Evolutionary conservation across 2,888 invertebrate species (phyloP).

Genomic region (Lapara coniferarum): DNA sequence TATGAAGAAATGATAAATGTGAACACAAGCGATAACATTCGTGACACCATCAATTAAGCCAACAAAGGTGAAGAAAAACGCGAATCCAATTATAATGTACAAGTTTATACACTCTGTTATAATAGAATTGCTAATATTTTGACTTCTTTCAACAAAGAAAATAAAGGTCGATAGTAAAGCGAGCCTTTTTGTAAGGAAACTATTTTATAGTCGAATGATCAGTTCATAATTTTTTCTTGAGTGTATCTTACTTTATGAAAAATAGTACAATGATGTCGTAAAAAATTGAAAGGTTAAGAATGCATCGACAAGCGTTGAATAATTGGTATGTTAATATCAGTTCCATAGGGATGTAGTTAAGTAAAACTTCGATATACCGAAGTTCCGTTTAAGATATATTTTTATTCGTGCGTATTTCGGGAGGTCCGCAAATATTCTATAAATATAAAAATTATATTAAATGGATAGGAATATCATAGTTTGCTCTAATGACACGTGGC

Average conservation of each 20-base stretch:
- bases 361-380: neutral
- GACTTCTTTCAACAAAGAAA: conserved; percentile 7
- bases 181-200: neutral
- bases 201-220: neutral
- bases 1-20: neutral
- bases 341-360: neutral
- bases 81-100: neutral
- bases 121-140: conserved; percentile 15
- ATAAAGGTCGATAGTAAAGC: conserved; percentile 5
- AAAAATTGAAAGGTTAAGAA: conserved; percentile 25
- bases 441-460: too few species aligned
- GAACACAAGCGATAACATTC: neutral
- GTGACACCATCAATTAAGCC: neutral
- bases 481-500: too few species aligned
- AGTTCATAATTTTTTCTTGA: neutral
- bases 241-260: neutral
- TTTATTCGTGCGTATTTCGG: neutral
- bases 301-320: conserved; percentile 29
- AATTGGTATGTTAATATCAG: conserved; percentile 26
- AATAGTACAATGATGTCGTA: conserved; percentile 10
- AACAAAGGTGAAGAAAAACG: neutral
- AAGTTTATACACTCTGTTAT: neutral
- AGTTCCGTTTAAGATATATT: neutral
- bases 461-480: too few species aligned
- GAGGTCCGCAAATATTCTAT: too few species aligned